Base-by-base conservation (phyloP, 2,113 vertebrate genomes). In the Lepisosteus osseus region DNA sequence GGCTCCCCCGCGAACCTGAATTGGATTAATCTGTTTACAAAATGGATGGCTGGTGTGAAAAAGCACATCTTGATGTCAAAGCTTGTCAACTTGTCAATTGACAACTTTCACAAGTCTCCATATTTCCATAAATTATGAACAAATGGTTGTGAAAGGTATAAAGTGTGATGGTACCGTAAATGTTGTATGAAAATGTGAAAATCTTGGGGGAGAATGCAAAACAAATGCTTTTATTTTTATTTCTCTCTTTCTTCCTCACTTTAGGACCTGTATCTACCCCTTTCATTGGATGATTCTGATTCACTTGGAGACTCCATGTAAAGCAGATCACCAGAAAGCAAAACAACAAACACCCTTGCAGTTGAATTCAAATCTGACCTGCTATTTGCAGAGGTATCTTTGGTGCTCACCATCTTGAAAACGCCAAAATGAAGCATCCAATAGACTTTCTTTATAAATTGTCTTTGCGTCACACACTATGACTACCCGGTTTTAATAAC, bases 231-330 rank as follows among this genome's bases (percentile, higher is more conserved):
- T 29, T 29, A 29, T n/a, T 6, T 43, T 8, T 6, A 4, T 6
- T 17, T 63, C 3, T 63, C 2, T 51, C 15, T 67, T 45, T 66
- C 40, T 63, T 5, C 80, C 40, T 84, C 81, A 84, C 77, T 82
- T 76, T 85, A 99, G 97, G 97, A 98, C 83, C 91, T 99, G 78
- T 98, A 97, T 84, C 90, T 99, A 90, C 97, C 97, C 61, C 91
- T 98, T 81, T 98, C 97, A 80, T 91, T 98, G 95, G 97, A 98
- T 83, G 97, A 99, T 57, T 97, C 97, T 0, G 97, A 99, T 73
- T 98, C 96, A 69, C 89, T 95, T 1, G 96, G 95, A 3, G 96
- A 99, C 79, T 98, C 97, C 55, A 98, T 98, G 96, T 99, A 95
- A 93, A 90, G 72, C 77, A 3, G 1, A 59, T 59, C 79, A 9